Evolutionary conservation across 2,888 invertebrate genomes (phyloP).

Genomic region (Cryptosula pallasiana): DNA sequence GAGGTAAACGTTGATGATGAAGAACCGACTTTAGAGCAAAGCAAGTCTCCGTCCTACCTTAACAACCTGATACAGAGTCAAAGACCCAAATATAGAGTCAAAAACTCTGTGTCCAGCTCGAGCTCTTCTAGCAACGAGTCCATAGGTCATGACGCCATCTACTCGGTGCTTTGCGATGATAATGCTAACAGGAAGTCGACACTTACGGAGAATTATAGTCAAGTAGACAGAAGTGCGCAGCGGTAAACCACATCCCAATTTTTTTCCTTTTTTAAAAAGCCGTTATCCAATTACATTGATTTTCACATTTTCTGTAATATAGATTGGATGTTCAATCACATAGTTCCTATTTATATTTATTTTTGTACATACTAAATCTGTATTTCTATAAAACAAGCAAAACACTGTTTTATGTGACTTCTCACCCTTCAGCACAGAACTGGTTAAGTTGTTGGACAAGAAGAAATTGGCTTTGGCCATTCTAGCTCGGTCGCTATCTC

Average conservation of each 20-base stretch:
- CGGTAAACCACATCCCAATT: not conserved
- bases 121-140: not conserved
- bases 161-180: not conserved
- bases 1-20: conserved; percentile 1
- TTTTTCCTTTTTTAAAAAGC: not conserved
- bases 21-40: not conserved
- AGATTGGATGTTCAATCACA: too few relatives aligned
- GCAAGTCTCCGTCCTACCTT: conserved; percentile 5
- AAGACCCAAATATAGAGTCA: not conserved
- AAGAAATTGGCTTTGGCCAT: too few relatives aligned
- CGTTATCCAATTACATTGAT: too few relatives aligned
- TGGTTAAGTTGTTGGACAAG: too few relatives aligned
- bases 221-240: not conserved
- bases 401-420: too few relatives aligned
- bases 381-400: too few relatives aligned
- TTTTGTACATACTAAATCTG: too few relatives aligned
- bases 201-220: not conserved
- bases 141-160: not conserved
- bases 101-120: not conserved
- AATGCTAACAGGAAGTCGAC: not conserved
- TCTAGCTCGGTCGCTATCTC: too few relatives aligned
- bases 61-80: not conserved
- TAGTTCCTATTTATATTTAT: too few relatives aligned
- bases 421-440: too few relatives aligned
- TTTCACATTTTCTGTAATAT: too few relatives aligned